Evolutionary conservation across 2,888 invertebrate species (phyloP).

Genomic region (Miltochrista miniata): DNA sequence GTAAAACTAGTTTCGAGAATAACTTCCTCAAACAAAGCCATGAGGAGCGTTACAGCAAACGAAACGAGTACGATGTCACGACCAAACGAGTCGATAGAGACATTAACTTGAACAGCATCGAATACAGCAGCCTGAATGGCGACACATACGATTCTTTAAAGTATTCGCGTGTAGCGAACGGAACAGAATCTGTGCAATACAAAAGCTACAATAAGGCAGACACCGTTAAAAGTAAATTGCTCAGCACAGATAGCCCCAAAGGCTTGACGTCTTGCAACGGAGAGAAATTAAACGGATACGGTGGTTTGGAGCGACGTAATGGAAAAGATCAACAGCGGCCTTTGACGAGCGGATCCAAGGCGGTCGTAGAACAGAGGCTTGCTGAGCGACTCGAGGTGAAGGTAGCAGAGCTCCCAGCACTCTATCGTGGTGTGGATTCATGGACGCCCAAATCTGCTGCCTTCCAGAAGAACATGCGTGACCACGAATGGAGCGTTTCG

Average conservation of each 20-base stretch:
- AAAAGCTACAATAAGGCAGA: conserved; percentile 78
- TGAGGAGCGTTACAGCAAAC: conserved; percentile 75
- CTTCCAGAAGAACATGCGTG: conserved; percentile 82
- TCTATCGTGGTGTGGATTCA: conserved; percentile 88
- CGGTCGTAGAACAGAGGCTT: conserved; percentile 75
- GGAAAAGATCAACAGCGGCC: conserved; percentile 66
- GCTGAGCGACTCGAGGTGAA: conserved; percentile 80
- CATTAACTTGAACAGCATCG: conserved; percentile 72
- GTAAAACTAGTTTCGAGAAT: conserved; percentile 80
- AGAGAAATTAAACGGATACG: conserved; percentile 73
- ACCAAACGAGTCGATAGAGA: conserved; percentile 74
- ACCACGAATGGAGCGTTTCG: conserved; percentile 84
- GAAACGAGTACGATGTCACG: conserved; percentile 70
- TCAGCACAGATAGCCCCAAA: conserved; percentile 78
- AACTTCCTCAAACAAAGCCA: conserved; percentile 77
- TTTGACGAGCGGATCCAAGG: conserved; percentile 72
- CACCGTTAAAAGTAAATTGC: conserved; percentile 79
- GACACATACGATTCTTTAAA: conserved; percentile 78
- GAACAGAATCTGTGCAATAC: conserved; percentile 78
- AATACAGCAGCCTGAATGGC: conserved; percentile 74
- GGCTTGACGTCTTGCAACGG: conserved; percentile 78
- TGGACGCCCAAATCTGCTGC: conserved; percentile 89
- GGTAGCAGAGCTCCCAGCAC: conserved; percentile 85
- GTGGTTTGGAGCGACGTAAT: conserved; percentile 62
- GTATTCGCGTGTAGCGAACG: conserved; percentile 81